Base-by-base conservation (phyloP, 2,797 vertebrate genomes). In the Morus bassanus region DNA sequence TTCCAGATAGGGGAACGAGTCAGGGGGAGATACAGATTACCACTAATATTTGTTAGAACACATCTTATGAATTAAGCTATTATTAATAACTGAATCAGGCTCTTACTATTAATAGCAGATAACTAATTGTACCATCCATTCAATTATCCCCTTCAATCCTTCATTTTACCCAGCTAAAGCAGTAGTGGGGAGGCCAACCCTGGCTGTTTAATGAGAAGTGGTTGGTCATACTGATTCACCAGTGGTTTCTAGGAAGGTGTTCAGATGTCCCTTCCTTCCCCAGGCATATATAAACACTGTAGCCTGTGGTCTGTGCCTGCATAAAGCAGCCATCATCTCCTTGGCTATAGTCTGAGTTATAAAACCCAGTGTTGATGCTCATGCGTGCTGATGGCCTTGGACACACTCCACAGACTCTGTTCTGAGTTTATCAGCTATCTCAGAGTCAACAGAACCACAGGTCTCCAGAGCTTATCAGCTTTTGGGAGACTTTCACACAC, bases 211-310 rank as follows among this genome's bases (percentile, higher is more conserved):
- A 17, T 53, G 72, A 73, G 76, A 74, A 89, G 37, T 27, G 8
- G 48, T 41, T n/a, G 33, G 35, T 30, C 11, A 24, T 46, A n/a
- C 10, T 2, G 28, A 57, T 57, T 69, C 15, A 61, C 13, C 16
- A 33, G 6, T 17, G 23, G 6, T 59, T 91, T 89, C 61, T 77
- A 61, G 7, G 35, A 83, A 69, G 18, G 37, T 48, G 28, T 70
- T 92, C 30, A 35, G n/a, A 60, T 74, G 35, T 54, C 22, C 12
- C 3, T 90, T 93, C 31, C 37, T 75, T 70, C 56, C 22, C 23
- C 22, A 28, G 6, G 35, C 2, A 0, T 22, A 4, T 21, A 33
- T 37, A n/a, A 60, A 9, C 10, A 3, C 21, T 43, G 14, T 60
- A 68, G 41, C 46, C 21, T 61, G 7, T 78, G 50, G 22, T 57